Percentiles rank a stretch among this genome's conserved stretches.
phyloP scores from a whole-genome alignment of 2,113 vertebrate genomes.

The Eleginops maclovinus region DNA sequence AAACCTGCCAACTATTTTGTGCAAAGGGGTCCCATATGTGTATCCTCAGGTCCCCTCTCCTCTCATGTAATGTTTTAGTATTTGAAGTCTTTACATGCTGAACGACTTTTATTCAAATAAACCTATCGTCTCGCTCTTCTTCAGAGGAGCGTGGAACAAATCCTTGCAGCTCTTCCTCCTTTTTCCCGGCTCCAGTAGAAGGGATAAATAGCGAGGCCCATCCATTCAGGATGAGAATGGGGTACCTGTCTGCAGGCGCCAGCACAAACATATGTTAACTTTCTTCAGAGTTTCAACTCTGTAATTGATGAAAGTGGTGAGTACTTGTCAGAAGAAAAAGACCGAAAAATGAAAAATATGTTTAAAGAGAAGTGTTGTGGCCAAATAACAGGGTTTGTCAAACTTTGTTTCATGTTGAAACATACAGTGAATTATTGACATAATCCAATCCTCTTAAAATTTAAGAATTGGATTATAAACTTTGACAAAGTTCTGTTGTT shows the following conservation, averaged over 20 bases:
- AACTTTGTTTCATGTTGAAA: slow-evolving; percentile 5
- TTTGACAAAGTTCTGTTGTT: neutral
- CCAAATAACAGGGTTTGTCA: slow-evolving; percentile 39
- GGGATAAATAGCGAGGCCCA: slow-evolving; percentile 1
- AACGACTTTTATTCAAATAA: slow-evolving; percentile 25
- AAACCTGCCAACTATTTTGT: slow-evolving; percentile 2
- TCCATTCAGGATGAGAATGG: slow-evolving; percentile 9
- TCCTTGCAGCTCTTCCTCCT: slow-evolving; percentile 5
- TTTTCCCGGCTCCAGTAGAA: slow-evolving; percentile 7
- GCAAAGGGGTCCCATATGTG: slow-evolving; percentile 22
- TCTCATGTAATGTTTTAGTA: slow-evolving; percentile 6
- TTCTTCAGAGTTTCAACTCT: slow-evolving; percentile 55
- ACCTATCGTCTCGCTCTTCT: neutral
- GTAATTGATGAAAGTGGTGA: slow-evolving; percentile 52
- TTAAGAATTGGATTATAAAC: neutral
- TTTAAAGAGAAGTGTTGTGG: neutral
- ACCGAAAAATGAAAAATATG: slow-evolving; percentile 11
- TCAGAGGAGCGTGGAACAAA: neutral
- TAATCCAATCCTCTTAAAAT: neutral
- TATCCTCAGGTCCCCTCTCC: slow-evolving; percentile 22
- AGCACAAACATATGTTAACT: slow-evolving; percentile 55
- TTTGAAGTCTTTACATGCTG: slow-evolving; percentile 23
- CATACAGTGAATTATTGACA: neutral
- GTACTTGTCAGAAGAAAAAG: slow-evolving; percentile 15
- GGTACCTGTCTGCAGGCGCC: slow-evolving; percentile 38